Percentiles rank a stretch among this genome's conserved stretches.
Evolutionary conservation across 2,888 invertebrate species (phyloP).

Genomic region (Drosophila yooni): DNA sequence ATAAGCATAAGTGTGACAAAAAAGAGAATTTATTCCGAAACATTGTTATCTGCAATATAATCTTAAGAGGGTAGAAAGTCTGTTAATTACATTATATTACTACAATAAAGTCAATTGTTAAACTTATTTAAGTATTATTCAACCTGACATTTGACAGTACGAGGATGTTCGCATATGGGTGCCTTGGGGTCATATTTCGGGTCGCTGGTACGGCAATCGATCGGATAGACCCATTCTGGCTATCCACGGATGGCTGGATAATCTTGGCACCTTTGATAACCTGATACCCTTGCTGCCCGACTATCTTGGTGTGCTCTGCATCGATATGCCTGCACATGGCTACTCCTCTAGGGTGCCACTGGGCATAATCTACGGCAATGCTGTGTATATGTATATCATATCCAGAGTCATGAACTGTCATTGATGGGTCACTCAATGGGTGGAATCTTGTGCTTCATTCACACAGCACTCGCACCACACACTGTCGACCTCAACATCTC

Average conservation of each 20-base stretch:
- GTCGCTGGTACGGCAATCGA: constrained; percentile 89
- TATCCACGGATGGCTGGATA: constrained; percentile 91
- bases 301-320: constrained; percentile 86
- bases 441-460: constrained; percentile 87
- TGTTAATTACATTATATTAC: neutral
- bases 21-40: neutral
- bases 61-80: neutral
- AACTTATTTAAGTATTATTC: neutral
- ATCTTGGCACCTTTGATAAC: constrained; percentile 89
- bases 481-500: constrained; percentile 71
- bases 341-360: constrained; percentile 87
- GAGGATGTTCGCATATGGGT: constrained; percentile 88
- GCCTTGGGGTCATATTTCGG: constrained; percentile 89
- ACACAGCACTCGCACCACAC: constrained; percentile 86
- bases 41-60: too few species aligned
- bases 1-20: neutral
- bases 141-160: constrained; percentile 63
- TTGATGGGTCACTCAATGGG: constrained; percentile 89
- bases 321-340: constrained; percentile 90
- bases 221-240: constrained; percentile 88
- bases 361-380: constrained; percentile 84
- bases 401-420: constrained; percentile 60
- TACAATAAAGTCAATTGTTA: neutral
- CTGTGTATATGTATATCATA: too few species aligned
- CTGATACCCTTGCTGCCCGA: constrained; percentile 87